Conservation (phyloP, 1,140 invertebrate species). For the Homalodisca vitripennis region DNA sequence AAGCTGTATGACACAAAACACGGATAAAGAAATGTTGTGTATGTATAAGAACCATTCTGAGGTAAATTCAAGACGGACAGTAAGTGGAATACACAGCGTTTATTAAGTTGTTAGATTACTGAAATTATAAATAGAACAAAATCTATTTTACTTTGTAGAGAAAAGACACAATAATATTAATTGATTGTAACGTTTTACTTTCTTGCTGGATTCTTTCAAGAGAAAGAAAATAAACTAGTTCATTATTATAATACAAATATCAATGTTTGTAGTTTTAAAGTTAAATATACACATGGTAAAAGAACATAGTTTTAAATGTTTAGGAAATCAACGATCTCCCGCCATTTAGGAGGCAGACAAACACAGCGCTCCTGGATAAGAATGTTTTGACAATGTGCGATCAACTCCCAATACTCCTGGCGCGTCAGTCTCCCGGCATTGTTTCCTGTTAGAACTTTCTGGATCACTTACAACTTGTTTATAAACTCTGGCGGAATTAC, state of each 20-base stretch:
- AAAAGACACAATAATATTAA: no score
- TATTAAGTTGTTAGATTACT: no score
- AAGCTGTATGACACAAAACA: no score
- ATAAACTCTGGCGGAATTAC: conserved; percentile 10
- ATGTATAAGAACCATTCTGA: no score
- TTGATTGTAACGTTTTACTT: no score
- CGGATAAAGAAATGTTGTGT: no score
- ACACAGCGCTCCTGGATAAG: background rate
- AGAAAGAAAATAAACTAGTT: no score
- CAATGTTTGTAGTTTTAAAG: background rate
- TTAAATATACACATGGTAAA: background rate
- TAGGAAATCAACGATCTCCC: background rate
- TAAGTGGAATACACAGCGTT: no score
- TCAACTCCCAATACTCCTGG: background rate
- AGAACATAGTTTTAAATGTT: background rate
- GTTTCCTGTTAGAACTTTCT: conserved; percentile 10
- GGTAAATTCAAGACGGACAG: no score
- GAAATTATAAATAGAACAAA: no score
- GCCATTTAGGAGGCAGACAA: background rate
- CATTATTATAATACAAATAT: background rate
- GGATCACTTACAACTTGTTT: conserved; percentile 15
- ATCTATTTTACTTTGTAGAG: no score
- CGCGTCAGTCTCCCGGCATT: background rate
- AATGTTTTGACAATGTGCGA: background rate
- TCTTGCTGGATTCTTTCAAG: no score